Evolutionary conservation across 35 echinoderm and acorn worm genomes (phyloP).

Genomic region (Heliocidaris tuberculata): DNA sequence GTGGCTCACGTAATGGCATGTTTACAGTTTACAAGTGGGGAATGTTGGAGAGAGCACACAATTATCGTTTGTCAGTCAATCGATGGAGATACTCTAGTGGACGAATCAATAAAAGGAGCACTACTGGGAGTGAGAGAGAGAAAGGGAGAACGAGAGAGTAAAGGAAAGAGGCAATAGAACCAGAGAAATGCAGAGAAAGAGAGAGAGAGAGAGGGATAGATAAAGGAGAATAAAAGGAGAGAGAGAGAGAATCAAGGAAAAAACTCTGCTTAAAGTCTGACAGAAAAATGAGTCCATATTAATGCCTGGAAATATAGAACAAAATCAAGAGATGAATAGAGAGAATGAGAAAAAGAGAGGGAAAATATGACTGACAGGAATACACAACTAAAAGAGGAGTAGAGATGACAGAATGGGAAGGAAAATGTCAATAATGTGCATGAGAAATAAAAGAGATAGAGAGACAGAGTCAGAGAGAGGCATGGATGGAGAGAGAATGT

Average conservation of each 20-base stretch:
- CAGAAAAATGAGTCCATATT: too few species aligned
- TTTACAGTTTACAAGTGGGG: not conserved
- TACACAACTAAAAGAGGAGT: not conserved
- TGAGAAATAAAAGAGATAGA: not conserved
- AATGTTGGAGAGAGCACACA: not conserved
- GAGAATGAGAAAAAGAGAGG: not conserved
- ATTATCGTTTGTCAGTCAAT: conserved; percentile 12
- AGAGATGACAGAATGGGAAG: not conserved
- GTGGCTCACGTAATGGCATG: conserved; percentile 1
- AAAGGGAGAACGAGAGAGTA: too few species aligned
- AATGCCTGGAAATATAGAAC: not conserved
- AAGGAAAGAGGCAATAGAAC: not conserved
- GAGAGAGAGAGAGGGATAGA: not conserved
- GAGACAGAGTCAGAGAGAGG: not conserved
- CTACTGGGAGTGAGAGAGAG: not conserved
- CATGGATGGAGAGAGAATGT: not conserved
- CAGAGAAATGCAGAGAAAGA: not conserved
- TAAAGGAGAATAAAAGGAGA: not conserved
- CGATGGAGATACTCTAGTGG: conserved; percentile 2
- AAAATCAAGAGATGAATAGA: not conserved
- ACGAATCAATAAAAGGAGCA: conserved; percentile 3
- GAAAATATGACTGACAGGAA: not conserved
- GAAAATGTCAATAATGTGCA: not conserved
- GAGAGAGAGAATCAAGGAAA: too few species aligned
- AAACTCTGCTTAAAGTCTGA: too few species aligned